Base-by-base conservation (phyloP, 1,140 invertebrate species). In the Coptotermes formosanus region DNA sequence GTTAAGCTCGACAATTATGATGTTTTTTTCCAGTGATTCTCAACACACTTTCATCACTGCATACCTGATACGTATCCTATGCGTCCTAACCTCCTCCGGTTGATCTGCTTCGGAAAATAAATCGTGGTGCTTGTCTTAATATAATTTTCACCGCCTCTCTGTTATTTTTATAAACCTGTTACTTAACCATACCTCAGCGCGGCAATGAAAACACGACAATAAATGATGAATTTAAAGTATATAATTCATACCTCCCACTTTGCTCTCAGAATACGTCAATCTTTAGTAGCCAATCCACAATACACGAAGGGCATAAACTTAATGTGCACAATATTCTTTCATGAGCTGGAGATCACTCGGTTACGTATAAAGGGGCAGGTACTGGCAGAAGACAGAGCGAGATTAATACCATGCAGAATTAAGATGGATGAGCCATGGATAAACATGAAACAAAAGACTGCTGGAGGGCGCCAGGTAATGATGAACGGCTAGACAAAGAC, bases 381-480 rank as follows among this genome's bases (percentile, higher is more conserved):
- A 30, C 25, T 11, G 64, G 64, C 25, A 30, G 25, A 30, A 75
- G 25, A 16, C 64, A 75, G 64, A 30, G 64, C 25, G n/a, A 75
- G 64, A 75, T 75, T 75, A 75, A 75, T 75, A 75, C 64, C 64
- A 75, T 75, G 64, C n/a, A 75, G 64, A 75, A 75, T 75, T 75
- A 75, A 75, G 64, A 75, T 75, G 64, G 64, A 75, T 75, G 64
- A 75, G 64, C 64, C 64, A 30, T 75, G 64, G 64, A 75, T 75
- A 75, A 75, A 75, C 64, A 75, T 75, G n/a, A 75, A 75, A 75
- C 64, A 75, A 75, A 75, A 75, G 64, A 75, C 64, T 75, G 64
- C 64, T 75, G n/a, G 64, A 83, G 82, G 82, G 82, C 9, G 30
- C 44, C 44, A 83, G 82, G 82, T 45, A 32, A 83, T 55, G 48